These are phyloP conservation scores for Neuroterus valhalla DNA, from an alignment of 1,140 invertebrate species.

Conservation along the genomic window DNA sequence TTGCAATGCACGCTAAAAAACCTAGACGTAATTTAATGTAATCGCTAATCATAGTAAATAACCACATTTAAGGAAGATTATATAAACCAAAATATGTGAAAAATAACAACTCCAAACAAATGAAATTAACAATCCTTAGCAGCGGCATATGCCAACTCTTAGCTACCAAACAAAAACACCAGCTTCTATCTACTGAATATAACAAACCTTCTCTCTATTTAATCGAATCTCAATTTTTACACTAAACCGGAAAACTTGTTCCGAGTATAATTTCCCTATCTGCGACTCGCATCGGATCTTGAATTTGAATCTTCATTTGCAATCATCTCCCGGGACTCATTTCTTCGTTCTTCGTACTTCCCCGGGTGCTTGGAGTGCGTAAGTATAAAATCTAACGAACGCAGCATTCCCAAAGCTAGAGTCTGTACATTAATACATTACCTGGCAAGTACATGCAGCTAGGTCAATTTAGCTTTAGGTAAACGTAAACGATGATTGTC, in stretches of 20 bases:
- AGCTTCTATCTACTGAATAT: too few relatives aligned
- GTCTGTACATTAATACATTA: slow-evolving; percentile 8
- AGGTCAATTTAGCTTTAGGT: not conserved
- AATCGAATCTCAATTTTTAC: not conserved
- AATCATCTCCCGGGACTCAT: not conserved
- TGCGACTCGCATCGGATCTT: slow-evolving; percentile 2
- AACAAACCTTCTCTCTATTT: not conserved
- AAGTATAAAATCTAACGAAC: slow-evolving; percentile 8
- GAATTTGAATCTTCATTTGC: slow-evolving; percentile 16
- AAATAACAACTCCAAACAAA: too few relatives aligned
- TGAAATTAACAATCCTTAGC: too few relatives aligned
- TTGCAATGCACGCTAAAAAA: too few relatives aligned
- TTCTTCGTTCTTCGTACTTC: not conserved
- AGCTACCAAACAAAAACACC: too few relatives aligned
- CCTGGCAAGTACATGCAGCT: not conserved
- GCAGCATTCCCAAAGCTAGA: not conserved
- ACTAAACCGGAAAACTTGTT: not conserved
- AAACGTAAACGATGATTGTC: slow-evolving; percentile 18
- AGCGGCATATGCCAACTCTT: too few relatives aligned
- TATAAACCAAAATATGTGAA: too few relatives aligned
- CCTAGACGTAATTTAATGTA: too few relatives aligned
- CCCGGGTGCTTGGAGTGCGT: not conserved
- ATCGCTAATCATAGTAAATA: too few relatives aligned
- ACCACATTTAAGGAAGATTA: too few relatives aligned
- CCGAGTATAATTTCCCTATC: not conserved